Evolutionary conservation across 1,140 invertebrate genomes (phyloP).

Genomic region (Palaemon carinicauda): DNA sequence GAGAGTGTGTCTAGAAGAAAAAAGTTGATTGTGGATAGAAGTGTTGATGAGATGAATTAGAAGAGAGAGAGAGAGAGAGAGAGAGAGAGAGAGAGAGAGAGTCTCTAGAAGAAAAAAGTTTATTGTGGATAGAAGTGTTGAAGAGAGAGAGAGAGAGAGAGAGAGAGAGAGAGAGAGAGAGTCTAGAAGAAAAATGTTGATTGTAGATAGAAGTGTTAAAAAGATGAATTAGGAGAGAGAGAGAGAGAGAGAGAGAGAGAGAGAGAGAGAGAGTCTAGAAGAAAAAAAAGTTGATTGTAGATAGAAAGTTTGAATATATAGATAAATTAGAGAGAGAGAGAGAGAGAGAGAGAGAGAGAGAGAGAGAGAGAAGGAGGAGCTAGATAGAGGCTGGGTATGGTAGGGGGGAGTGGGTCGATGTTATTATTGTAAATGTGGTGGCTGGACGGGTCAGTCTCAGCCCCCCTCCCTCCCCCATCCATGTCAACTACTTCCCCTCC

Average conservation of each 20-base stretch:
- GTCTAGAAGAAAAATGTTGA: no score
- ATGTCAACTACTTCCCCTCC: no score
- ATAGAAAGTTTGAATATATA: no score
- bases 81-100: neutral
- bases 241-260: neutral
- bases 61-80: conserved; percentile 20
- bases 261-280: conserved; percentile 7
- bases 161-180: no score
- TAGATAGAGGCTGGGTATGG: neutral
- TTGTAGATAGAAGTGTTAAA: no score
- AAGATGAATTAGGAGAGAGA: neutral
- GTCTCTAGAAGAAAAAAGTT: no score
- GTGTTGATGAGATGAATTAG: no score
- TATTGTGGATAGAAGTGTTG: no score
- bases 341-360: conserved; percentile 11
- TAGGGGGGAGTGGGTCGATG: conserved; percentile 43
- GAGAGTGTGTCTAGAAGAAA: no score
- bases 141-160: no score
- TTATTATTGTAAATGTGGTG: conserved; percentile 36
- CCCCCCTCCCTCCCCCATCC: neutral
- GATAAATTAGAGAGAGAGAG: neutral
- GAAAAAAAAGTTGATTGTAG: no score
- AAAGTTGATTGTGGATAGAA: no score
- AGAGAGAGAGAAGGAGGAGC: neutral
- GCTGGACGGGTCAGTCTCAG: conserved; percentile 40